Conservation (phyloP, 2,888 invertebrate genomes). For the Physocephala rufipes region DNA sequence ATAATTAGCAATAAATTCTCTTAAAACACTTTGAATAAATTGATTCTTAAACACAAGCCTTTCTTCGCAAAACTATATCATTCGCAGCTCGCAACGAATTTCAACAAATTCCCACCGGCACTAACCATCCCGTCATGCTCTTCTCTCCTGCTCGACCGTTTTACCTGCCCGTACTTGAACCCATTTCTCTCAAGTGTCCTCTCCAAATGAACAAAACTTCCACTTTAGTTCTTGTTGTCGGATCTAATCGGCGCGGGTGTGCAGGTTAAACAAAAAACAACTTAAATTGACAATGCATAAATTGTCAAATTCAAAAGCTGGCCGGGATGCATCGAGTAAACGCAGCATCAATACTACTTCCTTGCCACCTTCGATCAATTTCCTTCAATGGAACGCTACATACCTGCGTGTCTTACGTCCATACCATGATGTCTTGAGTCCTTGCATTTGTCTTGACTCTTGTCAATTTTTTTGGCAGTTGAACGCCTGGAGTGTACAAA, state of each 20-base stretch:
- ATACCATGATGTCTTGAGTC: too few species aligned
- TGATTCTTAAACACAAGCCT: neutral
- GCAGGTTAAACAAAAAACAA: neutral
- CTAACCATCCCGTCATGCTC: neutral
- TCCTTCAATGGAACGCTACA: slow-evolving; percentile 46
- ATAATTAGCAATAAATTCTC: too few species aligned
- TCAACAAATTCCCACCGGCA: neutral
- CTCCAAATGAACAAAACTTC: slow-evolving; percentile 53
- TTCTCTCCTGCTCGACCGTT: too few species aligned
- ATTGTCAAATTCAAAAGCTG: slow-evolving; percentile 44
- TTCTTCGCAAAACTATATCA: neutral
- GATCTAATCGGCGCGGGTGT: slow-evolving; percentile 2
- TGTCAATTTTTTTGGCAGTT: too few species aligned
- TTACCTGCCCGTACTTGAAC: slow-evolving; percentile 52
- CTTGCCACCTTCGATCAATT: slow-evolving; percentile 12
- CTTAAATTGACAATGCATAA: slow-evolving; percentile 10
- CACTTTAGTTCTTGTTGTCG: slow-evolving; percentile 40
- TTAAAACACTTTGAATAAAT: slow-evolving; percentile 7
- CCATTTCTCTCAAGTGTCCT: slow-evolving; percentile 37
- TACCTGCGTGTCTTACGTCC: slow-evolving; percentile 49
- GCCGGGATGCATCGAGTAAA: slow-evolving; percentile 42
- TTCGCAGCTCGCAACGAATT: neutral
- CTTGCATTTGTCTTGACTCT: too few species aligned
- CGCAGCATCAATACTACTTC: slow-evolving; percentile 42
- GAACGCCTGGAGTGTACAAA: slow-evolving; percentile 38